Evolutionary conservation across 2,888 invertebrate genomes (phyloP).

Genomic region (Rhopalosiphum nymphaeae): DNA sequence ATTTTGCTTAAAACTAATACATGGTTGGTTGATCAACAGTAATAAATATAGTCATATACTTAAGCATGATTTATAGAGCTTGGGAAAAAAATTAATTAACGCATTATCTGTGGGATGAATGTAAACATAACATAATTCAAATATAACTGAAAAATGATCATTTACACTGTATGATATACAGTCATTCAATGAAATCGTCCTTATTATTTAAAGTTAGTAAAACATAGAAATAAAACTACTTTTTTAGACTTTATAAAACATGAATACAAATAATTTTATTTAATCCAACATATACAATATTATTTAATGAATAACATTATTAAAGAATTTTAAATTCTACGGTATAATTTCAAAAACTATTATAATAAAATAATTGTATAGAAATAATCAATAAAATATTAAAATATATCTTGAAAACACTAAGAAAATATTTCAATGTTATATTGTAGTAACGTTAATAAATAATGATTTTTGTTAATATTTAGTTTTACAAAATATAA

Average conservation of each 20-base stretch:
- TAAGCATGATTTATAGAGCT: neutral
- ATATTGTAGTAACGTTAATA: neutral
- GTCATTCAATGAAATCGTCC: neutral
- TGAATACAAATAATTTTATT: neutral
- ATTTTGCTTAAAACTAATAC: neutral
- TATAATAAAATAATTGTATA: neutral
- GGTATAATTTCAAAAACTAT: neutral
- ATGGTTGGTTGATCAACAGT: neutral
- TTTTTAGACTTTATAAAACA: neutral
- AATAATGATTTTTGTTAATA: neutral
- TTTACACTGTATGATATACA: neutral
- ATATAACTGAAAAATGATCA: neutral
- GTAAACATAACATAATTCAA: neutral
- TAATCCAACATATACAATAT: neutral
- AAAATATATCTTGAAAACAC: neutral
- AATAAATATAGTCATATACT: neutral
- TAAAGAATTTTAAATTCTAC: neutral
- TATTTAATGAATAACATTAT: neutral
- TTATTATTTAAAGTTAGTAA: neutral
- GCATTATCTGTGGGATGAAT: neutral
- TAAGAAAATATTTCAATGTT: neutral
- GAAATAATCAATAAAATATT: neutral
- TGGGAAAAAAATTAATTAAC: neutral
- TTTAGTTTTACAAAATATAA: neutral
- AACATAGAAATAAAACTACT: neutral